These are phyloP conservation scores for Camelus bactrianus DNA, from an alignment of 2,113 vertebrate genomes.

Conservation along the genomic window DNA sequence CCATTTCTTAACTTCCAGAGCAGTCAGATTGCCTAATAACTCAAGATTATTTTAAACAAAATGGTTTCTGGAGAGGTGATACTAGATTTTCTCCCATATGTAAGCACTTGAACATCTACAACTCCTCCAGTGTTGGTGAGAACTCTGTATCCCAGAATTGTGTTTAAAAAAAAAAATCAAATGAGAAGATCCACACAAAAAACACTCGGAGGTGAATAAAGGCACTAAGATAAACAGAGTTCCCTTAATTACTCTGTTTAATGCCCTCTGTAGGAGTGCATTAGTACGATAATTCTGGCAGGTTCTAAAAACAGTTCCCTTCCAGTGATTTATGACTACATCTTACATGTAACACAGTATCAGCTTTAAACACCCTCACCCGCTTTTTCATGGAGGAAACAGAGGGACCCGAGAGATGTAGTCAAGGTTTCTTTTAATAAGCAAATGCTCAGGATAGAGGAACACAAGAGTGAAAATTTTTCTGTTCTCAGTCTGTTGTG, in stretches of 20 bases:
- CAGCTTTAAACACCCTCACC: neutral
- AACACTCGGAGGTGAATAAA: constrained; percentile 17
- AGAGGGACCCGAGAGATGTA: neutral
- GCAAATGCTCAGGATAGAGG: neutral
- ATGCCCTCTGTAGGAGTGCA: neutral
- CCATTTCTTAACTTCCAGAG: constrained; percentile 16
- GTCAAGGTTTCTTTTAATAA: constrained; percentile 24
- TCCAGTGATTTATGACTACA: neutral
- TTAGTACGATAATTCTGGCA: neutral
- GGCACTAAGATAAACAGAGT: neutral
- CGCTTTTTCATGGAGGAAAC: neutral
- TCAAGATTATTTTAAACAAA: neutral
- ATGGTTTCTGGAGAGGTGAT: neutral
- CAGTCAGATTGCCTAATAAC: neutral
- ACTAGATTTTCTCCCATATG: neutral
- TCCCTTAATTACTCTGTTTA: neutral
- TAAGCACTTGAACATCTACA: neutral
- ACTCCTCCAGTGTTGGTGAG: neutral
- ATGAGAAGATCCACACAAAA: neutral
- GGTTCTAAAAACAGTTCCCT: neutral
- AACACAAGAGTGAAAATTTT: neutral
- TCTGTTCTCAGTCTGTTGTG: neutral
- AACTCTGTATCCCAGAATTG: neutral
- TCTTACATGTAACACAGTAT: neutral
- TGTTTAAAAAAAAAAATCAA: neutral